These are phyloP conservation scores for Chroicocephalus ridibundus DNA, from an alignment of 2,113 vertebrate genomes.

Conservation along the genomic window DNA sequence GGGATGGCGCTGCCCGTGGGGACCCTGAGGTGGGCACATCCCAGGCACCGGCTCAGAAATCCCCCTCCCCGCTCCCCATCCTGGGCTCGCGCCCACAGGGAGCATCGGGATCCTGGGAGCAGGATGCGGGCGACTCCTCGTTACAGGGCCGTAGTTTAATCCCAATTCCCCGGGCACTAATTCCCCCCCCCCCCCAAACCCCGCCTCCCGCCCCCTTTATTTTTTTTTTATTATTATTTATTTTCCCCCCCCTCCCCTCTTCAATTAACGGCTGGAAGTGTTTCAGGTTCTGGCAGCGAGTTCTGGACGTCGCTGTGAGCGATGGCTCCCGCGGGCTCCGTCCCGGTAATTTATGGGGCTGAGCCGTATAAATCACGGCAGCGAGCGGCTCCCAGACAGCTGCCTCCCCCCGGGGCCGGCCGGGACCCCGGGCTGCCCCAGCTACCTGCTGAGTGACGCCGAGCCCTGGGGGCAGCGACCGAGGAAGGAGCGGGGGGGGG, in stretches of 20 bases:
- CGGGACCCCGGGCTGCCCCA: constrained; percentile 53
- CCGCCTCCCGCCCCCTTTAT: neutral
- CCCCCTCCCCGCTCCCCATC: neutral
- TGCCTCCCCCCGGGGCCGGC: constrained; percentile 42
- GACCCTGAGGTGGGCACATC: neutral
- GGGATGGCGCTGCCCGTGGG: neutral
- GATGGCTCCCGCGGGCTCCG: constrained; percentile 63
- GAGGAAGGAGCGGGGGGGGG: neutral
- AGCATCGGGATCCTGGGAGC: constrained; percentile 6
- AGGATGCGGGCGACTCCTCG: neutral
- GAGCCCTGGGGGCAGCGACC: neutral
- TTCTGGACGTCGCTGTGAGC: constrained; percentile 52
- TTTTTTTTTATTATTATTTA: neutral
- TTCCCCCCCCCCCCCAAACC: neutral
- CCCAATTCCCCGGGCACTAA: neutral
- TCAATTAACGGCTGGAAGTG: constrained; percentile 54
- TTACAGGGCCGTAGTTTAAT: neutral
- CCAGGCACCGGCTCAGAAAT: neutral
- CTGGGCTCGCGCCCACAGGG: neutral
- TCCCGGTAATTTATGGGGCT: constrained; percentile 63
- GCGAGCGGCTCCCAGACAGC: constrained; percentile 47
- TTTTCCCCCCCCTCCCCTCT: neutral
- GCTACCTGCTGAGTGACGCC: constrained; percentile 58
- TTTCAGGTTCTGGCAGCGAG: constrained; percentile 57
- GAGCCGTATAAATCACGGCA: constrained; percentile 56